These are phyloP conservation scores for Ciona savignyi DNA, from an alignment of 23 tunicate genomes.

Conservation along the genomic window DNA sequence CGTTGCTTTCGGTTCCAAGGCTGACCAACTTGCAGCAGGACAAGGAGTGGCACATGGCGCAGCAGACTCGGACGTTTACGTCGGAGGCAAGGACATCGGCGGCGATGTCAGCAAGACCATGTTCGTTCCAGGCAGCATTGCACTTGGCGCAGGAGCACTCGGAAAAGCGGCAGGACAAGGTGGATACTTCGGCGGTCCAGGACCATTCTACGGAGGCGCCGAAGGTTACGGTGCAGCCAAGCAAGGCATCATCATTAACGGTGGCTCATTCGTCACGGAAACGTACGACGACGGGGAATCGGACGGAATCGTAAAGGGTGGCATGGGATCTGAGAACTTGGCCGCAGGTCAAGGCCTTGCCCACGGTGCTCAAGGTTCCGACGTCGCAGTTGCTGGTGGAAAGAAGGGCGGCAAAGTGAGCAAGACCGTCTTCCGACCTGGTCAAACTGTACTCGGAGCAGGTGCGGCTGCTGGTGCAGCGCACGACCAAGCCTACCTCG, in stretches of 20 bases:
- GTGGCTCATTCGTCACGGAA: not conserved
- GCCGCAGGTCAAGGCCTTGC: constrained; percentile 10
- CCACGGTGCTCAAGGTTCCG: constrained; percentile 9
- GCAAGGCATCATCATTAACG: constrained; percentile 1
- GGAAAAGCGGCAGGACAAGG: not conserved
- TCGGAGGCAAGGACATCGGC: not conserved
- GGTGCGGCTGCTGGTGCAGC: constrained; percentile 19
- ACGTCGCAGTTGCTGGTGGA: constrained; percentile 3
- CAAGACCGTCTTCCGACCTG: constrained; percentile 14
- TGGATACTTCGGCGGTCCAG: constrained; percentile 7
- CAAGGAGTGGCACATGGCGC: constrained; percentile 4
- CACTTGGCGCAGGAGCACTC: constrained; percentile 8
- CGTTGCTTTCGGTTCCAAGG: constrained; percentile 7
- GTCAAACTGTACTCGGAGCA: constrained; percentile 9
- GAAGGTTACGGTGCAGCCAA: constrained; percentile 17
- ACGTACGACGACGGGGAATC: not conserved
- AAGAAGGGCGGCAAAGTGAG: constrained; percentile 18
- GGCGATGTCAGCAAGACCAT: constrained; percentile 8
- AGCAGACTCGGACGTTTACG: not conserved
- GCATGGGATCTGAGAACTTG: constrained; percentile 5
- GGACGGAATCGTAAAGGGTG: not conserved
- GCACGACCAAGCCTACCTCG: not conserved
- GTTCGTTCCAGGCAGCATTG: constrained; percentile 1
- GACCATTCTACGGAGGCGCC: constrained; percentile 8
- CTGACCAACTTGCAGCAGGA: constrained; percentile 11